phyloP scores from a whole-genome alignment of 2,888 invertebrate genomes.

The Meta bourneti region DNA sequence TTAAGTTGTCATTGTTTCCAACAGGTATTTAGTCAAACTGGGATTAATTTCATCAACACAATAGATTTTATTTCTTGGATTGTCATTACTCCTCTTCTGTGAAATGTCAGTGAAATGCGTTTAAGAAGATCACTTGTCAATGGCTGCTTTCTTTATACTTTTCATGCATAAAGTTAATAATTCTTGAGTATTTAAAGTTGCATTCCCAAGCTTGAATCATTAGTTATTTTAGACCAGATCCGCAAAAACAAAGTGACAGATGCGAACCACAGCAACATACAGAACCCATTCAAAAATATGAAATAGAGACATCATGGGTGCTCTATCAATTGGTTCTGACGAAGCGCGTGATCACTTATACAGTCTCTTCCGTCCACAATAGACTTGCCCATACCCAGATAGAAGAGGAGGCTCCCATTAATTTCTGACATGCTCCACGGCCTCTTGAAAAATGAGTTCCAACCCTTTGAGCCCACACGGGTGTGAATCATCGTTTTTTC shows the following conservation, averaged over 20 bases:
- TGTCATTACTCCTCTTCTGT: too few species aligned
- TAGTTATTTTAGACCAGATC: too few species aligned
- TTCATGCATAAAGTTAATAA: too few species aligned
- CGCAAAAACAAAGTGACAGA: neutral
- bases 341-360: neutral
- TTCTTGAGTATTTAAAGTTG: too few species aligned
- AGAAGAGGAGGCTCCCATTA: constrained; percentile 46
- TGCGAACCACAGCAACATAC: neutral
- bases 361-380: constrained; percentile 20
- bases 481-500: constrained; percentile 66
- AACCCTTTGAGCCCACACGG: constrained; percentile 64
- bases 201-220: too few species aligned
- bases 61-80: too few species aligned
- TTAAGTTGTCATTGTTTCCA: too few species aligned
- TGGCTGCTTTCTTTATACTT: too few species aligned
- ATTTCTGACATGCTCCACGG: constrained; percentile 47
- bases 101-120: too few species aligned
- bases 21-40: too few species aligned
- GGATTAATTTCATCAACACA: too few species aligned
- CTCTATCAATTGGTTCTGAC: neutral
- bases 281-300: neutral
- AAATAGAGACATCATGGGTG: neutral
- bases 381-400: neutral
- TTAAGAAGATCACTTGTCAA: too few species aligned
- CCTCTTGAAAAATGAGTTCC: constrained; percentile 64